These are phyloP conservation scores for Acronicta leporina DNA, from an alignment of 2,888 invertebrate species.

Conservation along the genomic window DNA sequence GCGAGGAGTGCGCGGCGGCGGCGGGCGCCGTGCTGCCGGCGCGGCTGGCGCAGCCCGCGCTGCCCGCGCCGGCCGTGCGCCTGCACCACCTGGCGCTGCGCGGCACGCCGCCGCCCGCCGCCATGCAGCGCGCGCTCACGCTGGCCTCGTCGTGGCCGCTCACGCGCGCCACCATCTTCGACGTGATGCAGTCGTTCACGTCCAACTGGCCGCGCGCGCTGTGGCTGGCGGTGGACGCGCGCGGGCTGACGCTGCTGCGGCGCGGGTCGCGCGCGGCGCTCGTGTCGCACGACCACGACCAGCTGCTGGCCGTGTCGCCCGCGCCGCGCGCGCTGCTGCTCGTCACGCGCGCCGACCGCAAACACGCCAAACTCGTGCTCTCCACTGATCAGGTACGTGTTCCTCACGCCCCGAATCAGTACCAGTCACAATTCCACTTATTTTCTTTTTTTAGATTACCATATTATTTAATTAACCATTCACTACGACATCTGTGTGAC, in stretches of 20 bases:
- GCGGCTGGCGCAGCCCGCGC: conserved; percentile 93
- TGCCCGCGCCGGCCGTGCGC: conserved; percentile 95
- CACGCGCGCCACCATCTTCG: conserved; percentile 97
- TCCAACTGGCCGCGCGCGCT: conserved; percentile 98
- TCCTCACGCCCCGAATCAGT: neutral
- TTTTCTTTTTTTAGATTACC: too few species aligned
- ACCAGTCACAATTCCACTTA: too few species aligned
- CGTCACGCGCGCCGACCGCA: conserved; percentile 96
- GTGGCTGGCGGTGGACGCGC: conserved; percentile 98
- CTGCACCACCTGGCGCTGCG: conserved; percentile 97
- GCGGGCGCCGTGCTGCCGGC: conserved; percentile 94
- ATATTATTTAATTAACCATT: too few species aligned
- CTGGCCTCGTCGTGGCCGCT: conserved; percentile 98
- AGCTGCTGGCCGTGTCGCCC: conserved; percentile 96
- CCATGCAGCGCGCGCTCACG: conserved; percentile 97
- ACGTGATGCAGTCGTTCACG: conserved; percentile 99
- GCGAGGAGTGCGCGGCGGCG: conserved; percentile 92
- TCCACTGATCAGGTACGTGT: conserved; percentile 94
- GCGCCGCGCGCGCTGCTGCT: conserved; percentile 97
- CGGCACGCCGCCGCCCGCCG: conserved; percentile 95
- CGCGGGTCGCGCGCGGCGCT: conserved; percentile 96
- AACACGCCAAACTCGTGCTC: conserved; percentile 97
- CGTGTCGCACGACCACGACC: conserved; percentile 97
- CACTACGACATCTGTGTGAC: too few species aligned
- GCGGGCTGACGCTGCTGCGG: conserved; percentile 96